phyloP scores from a whole-genome alignment of 2,888 invertebrate species.

The Agrypnus murinus region DNA sequence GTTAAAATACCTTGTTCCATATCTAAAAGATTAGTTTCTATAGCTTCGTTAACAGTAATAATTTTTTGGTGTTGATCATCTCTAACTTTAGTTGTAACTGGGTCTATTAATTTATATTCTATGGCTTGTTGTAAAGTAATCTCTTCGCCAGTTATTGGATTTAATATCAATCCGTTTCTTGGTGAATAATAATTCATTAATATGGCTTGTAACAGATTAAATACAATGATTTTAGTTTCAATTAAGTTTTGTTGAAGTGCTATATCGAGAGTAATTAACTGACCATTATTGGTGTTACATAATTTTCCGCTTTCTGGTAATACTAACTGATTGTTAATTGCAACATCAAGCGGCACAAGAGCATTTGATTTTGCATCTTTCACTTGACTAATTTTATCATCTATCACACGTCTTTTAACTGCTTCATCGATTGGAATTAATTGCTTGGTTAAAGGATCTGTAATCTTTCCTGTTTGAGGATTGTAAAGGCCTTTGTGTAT shows the following conservation, averaged over 20 bases:
- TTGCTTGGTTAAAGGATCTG: constrained; percentile 82
- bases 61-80: constrained; percentile 81
- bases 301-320: constrained; percentile 82
- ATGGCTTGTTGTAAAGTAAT: constrained; percentile 86
- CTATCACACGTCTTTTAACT: constrained; percentile 85
- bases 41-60: constrained; percentile 81
- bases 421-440: constrained; percentile 84
- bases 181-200: constrained; percentile 86
- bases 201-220: constrained; percentile 83
- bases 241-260: constrained; percentile 82
- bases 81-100: constrained; percentile 81
- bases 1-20: constrained; percentile 81
- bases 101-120: constrained; percentile 81
- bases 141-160: constrained; percentile 84
- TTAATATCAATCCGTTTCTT: constrained; percentile 82
- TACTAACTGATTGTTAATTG: constrained; percentile 81
- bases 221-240: constrained; percentile 79
- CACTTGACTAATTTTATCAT: constrained; percentile 87
- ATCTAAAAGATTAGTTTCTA: constrained; percentile 81
- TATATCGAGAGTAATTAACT: constrained; percentile 80
- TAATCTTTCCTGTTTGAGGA: constrained; percentile 80
- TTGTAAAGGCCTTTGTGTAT: constrained; percentile 82
- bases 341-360: constrained; percentile 83
- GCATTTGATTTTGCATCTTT: constrained; percentile 84
- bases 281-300: constrained; percentile 82